These are phyloP conservation scores for Cyrtodaria siliqua DNA, from an alignment of 2,888 invertebrate genomes.

Conservation along the genomic window DNA sequence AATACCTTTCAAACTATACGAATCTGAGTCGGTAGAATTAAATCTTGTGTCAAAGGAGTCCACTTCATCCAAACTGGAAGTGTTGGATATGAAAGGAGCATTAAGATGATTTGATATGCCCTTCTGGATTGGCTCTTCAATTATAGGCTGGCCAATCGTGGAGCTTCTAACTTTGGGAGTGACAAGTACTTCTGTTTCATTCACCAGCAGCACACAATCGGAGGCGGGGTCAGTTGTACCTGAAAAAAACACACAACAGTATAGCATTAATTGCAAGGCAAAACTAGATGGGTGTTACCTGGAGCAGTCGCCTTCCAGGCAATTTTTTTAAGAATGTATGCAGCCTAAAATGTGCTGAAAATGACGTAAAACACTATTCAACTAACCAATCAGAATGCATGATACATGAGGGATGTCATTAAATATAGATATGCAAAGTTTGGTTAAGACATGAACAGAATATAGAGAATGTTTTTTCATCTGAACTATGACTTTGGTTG, in stretches of 20 bases:
- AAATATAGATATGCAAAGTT: too few relatives aligned
- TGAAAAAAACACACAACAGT: conserved; percentile 52
- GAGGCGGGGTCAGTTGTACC: conserved; percentile 71
- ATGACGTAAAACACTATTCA: too few relatives aligned
- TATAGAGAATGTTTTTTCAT: too few relatives aligned
- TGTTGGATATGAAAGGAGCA: conserved; percentile 24
- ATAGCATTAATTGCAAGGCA: too few relatives aligned
- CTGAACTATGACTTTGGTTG: too few relatives aligned
- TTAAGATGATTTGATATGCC: conserved; percentile 32
- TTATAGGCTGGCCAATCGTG: conserved; percentile 32
- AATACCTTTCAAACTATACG: conserved; percentile 31
- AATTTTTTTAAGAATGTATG: too few relatives aligned
- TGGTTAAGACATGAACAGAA: too few relatives aligned
- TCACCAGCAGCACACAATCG: conserved; percentile 76
- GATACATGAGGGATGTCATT: too few relatives aligned
- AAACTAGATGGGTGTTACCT: too few relatives aligned
- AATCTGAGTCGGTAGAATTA: conserved; percentile 45
- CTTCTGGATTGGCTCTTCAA: conserved; percentile 50
- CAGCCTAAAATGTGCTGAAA: too few relatives aligned
- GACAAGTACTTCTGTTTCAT: conserved; percentile 81
- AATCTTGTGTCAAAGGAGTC: conserved; percentile 47
- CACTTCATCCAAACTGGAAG: conserved; percentile 21
- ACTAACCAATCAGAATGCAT: too few relatives aligned
- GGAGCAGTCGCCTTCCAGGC: too few relatives aligned
- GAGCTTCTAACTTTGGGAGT: conserved; percentile 74